Base-by-base conservation (phyloP, 1,140 invertebrate species). In the Apis mellifera region DNA sequence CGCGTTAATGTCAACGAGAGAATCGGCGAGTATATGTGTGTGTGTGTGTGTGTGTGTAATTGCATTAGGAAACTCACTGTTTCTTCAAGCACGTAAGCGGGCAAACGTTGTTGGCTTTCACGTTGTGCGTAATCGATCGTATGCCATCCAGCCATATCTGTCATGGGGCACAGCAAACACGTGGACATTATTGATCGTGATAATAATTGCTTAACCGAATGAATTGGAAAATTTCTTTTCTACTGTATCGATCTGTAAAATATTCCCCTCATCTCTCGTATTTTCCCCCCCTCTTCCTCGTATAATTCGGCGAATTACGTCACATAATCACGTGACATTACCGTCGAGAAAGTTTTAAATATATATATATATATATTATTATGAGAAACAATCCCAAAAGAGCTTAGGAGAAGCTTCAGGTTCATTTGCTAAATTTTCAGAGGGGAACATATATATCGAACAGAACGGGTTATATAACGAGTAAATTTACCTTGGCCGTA, bases 81-180 rank as follows among this genome's bases (percentile, higher is more conserved):
- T 99, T 99, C 95, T 98, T 98, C 90, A 99, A 96, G 95, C 98
- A 99, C 89, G 98, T 99, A 97, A 99, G 98, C 66, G 99, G 99
- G 94, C 99, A 99, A 90, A 99, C 96, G 96, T 99, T 99, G 95
- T 99, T 99, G 89, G 98, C 98, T 96, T 99, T 99, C 90, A 98
- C 98, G 95, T 99, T 99, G 95, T 99, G 98, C 76, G 99, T 99
- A 92, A 99, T 98, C 94, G 96, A 96, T 94, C 99, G 96, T 89
- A 99, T 95, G 89, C 97, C 98, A 93, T 98, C 96, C 95, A 99
- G 96, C 99, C 99, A 99, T 91, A 96, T 96, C 98, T 89, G 62
- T 84, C 68, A 80, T 50, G 55, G 82, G 65, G 77, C 60, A 88
- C 17, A 86, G 26, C 76, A 89, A 77, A 84, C 69, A 83, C 62